These are phyloP conservation scores for Brachionus rotundiformis DNA, from an alignment of 1,140 invertebrate genomes.

Conservation along the genomic window DNA sequence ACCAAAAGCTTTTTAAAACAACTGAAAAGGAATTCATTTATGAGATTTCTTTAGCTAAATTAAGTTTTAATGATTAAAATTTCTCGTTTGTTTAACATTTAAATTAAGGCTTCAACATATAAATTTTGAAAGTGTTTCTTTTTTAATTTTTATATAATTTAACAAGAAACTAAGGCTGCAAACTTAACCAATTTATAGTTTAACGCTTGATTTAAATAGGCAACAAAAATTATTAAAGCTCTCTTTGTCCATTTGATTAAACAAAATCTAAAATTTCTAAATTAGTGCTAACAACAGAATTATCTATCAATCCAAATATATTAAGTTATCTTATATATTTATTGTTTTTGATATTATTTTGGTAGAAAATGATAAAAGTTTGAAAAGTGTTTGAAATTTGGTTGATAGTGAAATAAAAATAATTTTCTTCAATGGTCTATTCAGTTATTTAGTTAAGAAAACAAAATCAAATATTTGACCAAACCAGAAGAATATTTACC, in stretches of 20 bases:
- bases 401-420: not conserved
- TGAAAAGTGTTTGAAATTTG: not conserved
- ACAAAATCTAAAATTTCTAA: not conserved
- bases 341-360: too few species aligned
- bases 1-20: not conserved
- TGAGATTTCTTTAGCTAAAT: not conserved
- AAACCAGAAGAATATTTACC: conserved; percentile 6
- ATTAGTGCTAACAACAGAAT: too few species aligned
- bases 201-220: not conserved
- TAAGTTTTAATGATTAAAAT: not conserved
- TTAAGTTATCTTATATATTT: too few species aligned
- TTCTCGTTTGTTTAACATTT: conserved; percentile 4
- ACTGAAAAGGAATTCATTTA: not conserved
- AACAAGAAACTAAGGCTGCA: not conserved
- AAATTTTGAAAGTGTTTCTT: not conserved
- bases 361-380: not conserved
- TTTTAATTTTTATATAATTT: not conserved
- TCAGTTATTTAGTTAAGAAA: not conserved
- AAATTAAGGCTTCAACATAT: not conserved
- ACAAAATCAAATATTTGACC: not conserved
- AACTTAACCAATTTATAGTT: not conserved
- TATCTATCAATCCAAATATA: too few species aligned
- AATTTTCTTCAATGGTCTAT: not conserved
- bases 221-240: not conserved
- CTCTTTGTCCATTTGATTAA: not conserved